Evolutionary conservation across 2,888 invertebrate species (phyloP), one percentile per base, ranked within the genome.

Genomic region (Arge pagana): DNA sequence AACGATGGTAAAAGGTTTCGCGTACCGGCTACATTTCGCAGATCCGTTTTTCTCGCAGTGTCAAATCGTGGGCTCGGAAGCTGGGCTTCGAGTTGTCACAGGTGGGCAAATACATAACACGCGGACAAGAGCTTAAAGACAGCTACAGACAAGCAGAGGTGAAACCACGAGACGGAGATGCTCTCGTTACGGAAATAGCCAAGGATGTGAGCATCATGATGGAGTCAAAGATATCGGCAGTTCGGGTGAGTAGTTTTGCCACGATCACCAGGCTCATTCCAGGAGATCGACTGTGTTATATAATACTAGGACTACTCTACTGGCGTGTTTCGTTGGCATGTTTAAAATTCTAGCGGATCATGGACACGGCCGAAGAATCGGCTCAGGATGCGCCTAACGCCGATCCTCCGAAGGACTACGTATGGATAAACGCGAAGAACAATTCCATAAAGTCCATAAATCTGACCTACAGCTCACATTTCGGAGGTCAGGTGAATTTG

Each of bases 191-290:
- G 65, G 89, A 90, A 58, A 92, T 94, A 80, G 87, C 90, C 7
- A 86, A 87, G 60, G 89, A 92, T 65, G 89, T 96, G 53, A 87
- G 89, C 67, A 86, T 85, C 48, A 93, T 94, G 89, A 89, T 93
- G 87, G 89, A 89, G 59, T 83, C 89, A 33, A 93, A 93, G 81
- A 89, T 92, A 56, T 88, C 90, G 62, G 93, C 94, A 7, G 90
- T 95, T 23, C 85, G 86, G 80, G 88, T 89, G 78, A 76, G 73
- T 72, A 50, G 3, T n/a, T n/a, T n/a, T n/a, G 4, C 13, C 24
- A n/a, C n/a, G n/a, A n/a, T 15, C 19, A 54, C 30, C 31, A 15
- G 30, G 26, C 42, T 40, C 48, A 11, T 6, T 26, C 23, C n/a
- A n/a, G 3, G 40, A 21, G 3, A 18, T 7, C n/a, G 3, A n/a